Evolutionary conservation across 2,113 vertebrate species (phyloP).

Genomic region (Brienomyrus longianalis): DNA sequence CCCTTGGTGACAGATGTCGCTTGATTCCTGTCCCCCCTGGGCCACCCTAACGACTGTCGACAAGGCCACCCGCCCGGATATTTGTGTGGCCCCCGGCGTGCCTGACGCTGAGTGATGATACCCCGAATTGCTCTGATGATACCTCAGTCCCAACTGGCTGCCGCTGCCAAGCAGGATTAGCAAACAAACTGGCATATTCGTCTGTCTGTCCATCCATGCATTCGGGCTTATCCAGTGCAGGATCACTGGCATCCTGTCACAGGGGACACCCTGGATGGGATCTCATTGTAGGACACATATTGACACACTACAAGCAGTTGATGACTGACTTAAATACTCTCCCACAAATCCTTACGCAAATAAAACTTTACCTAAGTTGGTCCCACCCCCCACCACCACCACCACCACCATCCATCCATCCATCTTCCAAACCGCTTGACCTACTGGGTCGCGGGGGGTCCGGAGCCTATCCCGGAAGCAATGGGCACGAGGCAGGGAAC

Average conservation of each 20-base stretch:
- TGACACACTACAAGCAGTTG: neutral
- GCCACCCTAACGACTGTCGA: neutral
- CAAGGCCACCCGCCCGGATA: neutral
- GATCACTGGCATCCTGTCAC: neutral
- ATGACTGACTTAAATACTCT: neutral
- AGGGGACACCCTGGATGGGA: neutral
- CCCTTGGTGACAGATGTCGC: neutral
- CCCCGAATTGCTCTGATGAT: neutral
- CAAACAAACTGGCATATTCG: neutral
- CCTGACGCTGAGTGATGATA: neutral
- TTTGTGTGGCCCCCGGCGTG: neutral
- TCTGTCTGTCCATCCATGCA: neutral
- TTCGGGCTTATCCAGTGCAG: neutral
- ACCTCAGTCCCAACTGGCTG: neutral
- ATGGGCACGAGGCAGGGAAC: no score
- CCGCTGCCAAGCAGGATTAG: neutral
- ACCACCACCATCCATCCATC: no score
- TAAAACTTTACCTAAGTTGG: neutral
- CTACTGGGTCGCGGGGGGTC: no score
- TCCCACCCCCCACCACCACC: neutral
- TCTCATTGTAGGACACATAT: neutral
- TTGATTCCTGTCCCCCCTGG: neutral
- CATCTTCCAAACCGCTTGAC: no score
- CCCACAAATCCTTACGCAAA: neutral
- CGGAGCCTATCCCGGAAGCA: no score